Conservation (phyloP, 2,888 invertebrate genomes). For the Aethes cnicana region DNA sequence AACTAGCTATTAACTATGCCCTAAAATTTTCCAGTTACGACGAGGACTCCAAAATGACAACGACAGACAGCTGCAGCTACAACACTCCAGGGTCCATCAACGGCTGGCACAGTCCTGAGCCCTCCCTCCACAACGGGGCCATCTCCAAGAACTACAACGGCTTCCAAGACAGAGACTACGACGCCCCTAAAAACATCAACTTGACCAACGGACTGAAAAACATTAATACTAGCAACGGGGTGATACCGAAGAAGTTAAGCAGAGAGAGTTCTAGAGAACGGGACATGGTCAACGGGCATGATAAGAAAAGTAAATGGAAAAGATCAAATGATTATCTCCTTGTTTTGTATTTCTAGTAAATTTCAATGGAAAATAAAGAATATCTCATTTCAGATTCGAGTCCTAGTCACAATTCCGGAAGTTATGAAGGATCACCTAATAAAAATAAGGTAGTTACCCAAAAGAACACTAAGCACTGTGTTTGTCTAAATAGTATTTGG, state of each 20-base stretch:
- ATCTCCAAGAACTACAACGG: conserved; percentile 74
- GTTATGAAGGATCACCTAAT: conserved; percentile 73
- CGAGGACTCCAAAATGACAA: conserved; percentile 83
- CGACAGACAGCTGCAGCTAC: conserved; percentile 82
- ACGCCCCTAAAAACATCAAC: conserved; percentile 70
- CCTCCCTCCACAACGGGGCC: conserved; percentile 71
- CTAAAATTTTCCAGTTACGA: conserved; percentile 62
- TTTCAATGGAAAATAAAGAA: not conserved
- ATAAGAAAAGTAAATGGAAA: conserved; percentile 58
- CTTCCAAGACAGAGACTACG: conserved; percentile 56
- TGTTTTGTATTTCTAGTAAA: not conserved
- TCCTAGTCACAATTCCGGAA: conserved; percentile 66
- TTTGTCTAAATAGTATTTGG: no score
- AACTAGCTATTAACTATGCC: not conserved
- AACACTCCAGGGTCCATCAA: conserved; percentile 80
- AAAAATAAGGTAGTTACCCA: conserved; percentile 67
- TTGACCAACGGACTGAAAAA: conserved; percentile 71
- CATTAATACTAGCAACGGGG: conserved; percentile 71
- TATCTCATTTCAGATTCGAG: conserved; percentile 60
- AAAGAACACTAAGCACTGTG: no score
- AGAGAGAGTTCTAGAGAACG: conserved; percentile 67
- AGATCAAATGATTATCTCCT: not conserved
- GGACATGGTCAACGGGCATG: conserved; percentile 63
- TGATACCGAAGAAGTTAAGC: conserved; percentile 64
- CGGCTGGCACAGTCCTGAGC: conserved; percentile 82